These are phyloP conservation scores for Taenioides sp. DNA, from an alignment of 2,797 vertebrate genomes.

Conservation along the genomic window DNA sequence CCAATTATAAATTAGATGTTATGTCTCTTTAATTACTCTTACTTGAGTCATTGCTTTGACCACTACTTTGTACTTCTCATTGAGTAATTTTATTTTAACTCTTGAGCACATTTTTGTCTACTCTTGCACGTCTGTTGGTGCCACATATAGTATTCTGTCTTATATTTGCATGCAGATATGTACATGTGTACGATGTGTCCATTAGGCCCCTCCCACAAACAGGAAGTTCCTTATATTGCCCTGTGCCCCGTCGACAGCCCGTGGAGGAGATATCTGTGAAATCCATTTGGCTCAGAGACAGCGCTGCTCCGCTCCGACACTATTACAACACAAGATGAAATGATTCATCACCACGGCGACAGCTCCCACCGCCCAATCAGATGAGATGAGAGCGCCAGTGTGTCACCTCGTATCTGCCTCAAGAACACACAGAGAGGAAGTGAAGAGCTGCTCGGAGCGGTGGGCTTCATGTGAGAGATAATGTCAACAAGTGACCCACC, in stretches of 20 bases:
- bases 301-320: constrained; percentile 48
- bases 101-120: no score
- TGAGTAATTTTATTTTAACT: no score
- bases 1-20: no score
- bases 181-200: constrained; percentile 15
- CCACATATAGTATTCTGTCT: background rate
- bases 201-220: constrained; percentile 44
- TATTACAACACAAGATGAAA: constrained; percentile 64
- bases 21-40: no score
- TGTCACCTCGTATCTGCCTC: constrained; percentile 64
- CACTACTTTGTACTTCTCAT: no score
- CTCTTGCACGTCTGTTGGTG: background rate
- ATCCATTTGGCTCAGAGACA: constrained; percentile 53
- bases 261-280: constrained; percentile 39
- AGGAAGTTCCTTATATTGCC: constrained; percentile 55
- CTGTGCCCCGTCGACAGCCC: constrained; percentile 48
- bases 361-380: constrained; percentile 60
- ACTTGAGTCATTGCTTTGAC: no score
- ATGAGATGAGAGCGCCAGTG: constrained; percentile 60
- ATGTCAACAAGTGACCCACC: constrained; percentile 25
- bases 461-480: constrained; percentile 22
- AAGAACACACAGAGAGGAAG: constrained; percentile 58
- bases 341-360: constrained; percentile 69
- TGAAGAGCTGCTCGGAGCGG: constrained; percentile 40
- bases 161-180: constrained; percentile 16